Evolutionary conservation across 92 coral and sea anemone genomes (phyloP).

Genomic region (Ricordea florida): DNA sequence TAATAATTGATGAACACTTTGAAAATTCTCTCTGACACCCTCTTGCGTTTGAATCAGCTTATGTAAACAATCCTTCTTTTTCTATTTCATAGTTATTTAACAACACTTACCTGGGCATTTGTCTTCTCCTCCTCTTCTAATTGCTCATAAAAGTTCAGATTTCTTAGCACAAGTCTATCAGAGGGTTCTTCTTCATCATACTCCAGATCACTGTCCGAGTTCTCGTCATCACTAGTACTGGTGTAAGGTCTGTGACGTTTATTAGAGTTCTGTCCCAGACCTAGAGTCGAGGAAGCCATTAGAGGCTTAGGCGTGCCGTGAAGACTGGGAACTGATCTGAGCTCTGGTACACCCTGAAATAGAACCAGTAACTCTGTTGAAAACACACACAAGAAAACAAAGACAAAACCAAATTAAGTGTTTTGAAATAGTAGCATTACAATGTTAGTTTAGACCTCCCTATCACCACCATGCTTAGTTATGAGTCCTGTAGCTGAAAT

Average conservation of each 20-base stretch:
- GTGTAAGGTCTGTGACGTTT: conserved; percentile 72
- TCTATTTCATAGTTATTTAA: too few relatives aligned
- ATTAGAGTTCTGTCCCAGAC: conserved; percentile 58
- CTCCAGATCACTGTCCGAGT: conserved; percentile 78
- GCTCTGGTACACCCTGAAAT: conserved; percentile 51
- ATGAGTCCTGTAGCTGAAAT: too few relatives aligned
- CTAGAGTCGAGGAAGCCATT: conserved; percentile 79
- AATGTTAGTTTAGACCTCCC: too few relatives aligned
- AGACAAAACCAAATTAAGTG: too few relatives aligned
- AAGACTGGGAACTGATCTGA: conserved; percentile 72
- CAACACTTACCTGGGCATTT: conserved; percentile 88
- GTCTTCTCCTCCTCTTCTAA: conserved; percentile 83
- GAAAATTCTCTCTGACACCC: too few relatives aligned
- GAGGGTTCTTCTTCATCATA: conserved; percentile 61
- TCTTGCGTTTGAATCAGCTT: too few relatives aligned
- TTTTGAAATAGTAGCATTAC: too few relatives aligned
- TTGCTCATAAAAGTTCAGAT: conserved; percentile 70
- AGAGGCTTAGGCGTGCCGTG: conserved; percentile 86
- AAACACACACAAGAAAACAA: too few relatives aligned
- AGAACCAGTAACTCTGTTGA: too few relatives aligned
- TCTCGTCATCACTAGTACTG: conserved; percentile 66
- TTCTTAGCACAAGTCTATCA: conserved; percentile 64
- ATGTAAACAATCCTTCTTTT: too few relatives aligned
- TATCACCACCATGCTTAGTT: too few relatives aligned
- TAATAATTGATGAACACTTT: too few relatives aligned